Percentiles rank a stretch among this genome's conserved stretches.
phyloP scores from a whole-genome alignment of 1,140 invertebrate species.

The Ceratitis capitata region DNA sequence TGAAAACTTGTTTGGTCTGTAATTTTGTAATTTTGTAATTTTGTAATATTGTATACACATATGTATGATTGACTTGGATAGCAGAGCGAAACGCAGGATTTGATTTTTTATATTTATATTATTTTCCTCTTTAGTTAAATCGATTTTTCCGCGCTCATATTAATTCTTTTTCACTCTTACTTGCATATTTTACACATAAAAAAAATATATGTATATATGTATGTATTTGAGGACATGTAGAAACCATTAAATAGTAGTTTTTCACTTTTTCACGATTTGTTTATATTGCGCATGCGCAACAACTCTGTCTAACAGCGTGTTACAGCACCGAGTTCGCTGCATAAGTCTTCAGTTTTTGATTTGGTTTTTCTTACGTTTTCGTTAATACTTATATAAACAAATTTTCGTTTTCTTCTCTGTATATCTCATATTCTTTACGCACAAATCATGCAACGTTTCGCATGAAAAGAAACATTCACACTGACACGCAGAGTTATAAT shows the following conservation, averaged over 20 bases:
- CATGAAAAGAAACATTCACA: not conserved
- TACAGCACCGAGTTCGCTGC: not conserved
- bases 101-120: not conserved
- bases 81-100: too few relatives aligned
- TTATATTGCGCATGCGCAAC: conserved; percentile 9
- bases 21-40: not conserved
- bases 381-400: not conserved
- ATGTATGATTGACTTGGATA: too few relatives aligned
- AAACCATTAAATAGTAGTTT: not conserved
- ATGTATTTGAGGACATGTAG: not conserved
- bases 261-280: not conserved
- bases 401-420: not conserved
- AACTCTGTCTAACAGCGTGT: not conserved
- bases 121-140: not conserved
- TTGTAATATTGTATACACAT: not conserved
- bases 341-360: not conserved
- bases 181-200: not conserved
- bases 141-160: not conserved
- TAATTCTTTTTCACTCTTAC: not conserved
- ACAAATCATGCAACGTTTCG: not conserved
- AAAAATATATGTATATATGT: not conserved
- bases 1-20: not conserved
- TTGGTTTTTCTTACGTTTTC: not conserved
- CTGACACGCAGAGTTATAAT: not conserved
- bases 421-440: not conserved